Conservation (phyloP, 2,888 invertebrate genomes). For the Acronicta aceris region DNA sequence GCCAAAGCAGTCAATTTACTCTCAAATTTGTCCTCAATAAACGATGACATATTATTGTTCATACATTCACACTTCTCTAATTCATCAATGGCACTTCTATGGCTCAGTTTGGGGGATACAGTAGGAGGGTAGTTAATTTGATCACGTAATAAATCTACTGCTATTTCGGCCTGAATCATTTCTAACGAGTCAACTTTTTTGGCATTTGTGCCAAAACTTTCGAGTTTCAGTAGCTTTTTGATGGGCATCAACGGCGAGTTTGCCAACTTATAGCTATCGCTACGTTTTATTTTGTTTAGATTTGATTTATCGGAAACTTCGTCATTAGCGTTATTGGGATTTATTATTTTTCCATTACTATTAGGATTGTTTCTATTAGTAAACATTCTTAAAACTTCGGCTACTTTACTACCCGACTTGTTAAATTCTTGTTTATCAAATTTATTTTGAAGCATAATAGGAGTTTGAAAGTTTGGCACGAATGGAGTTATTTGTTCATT, state of each 20-base stretch:
- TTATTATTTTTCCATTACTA: constrained; percentile 60
- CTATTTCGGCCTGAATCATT: constrained; percentile 90
- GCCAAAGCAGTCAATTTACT: constrained; percentile 79
- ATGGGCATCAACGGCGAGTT: constrained; percentile 92
- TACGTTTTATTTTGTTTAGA: constrained; percentile 91
- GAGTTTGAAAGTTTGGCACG: constrained; percentile 84
- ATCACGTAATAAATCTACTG: constrained; percentile 90
- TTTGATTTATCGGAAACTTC: constrained; percentile 68
- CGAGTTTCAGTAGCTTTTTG: constrained; percentile 89
- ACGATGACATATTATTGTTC: constrained; percentile 64
- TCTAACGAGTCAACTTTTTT: constrained; percentile 88
- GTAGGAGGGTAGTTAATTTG: constrained; percentile 92
- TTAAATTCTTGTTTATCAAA: constrained; percentile 66
- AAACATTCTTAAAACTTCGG: constrained; percentile 86
- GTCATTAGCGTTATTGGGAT: constrained; percentile 53
- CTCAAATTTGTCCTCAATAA: constrained; percentile 77
- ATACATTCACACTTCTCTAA: constrained; percentile 76
- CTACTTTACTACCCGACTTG: constrained; percentile 78
- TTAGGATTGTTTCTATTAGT: constrained; percentile 74
- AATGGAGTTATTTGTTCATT: constrained; percentile 80
- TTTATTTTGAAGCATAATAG: constrained; percentile 81
- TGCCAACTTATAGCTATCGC: constrained; percentile 95
- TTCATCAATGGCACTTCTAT: constrained; percentile 72
- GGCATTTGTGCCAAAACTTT: constrained; percentile 80
- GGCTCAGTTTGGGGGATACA: constrained; percentile 89